Conservation (phyloP, 30 jellyfish, hydroid and myxozoan genomes). For the Hydra vulgaris region DNA sequence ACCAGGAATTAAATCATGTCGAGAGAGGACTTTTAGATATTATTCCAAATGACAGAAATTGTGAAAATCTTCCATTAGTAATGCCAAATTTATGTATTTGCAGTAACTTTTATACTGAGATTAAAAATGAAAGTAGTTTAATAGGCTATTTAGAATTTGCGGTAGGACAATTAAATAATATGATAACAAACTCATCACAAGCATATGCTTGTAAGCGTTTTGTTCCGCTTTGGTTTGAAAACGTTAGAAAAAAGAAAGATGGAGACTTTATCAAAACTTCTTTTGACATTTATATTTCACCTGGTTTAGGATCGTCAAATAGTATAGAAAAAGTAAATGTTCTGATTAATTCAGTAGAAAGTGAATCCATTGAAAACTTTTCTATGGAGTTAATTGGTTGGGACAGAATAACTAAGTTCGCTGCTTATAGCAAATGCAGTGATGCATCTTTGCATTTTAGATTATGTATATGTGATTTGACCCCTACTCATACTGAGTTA, state of each 20-base stretch:
- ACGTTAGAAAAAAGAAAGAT: slow-evolving; percentile 50
- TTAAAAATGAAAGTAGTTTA: slow-evolving; percentile 42
- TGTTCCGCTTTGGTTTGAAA: slow-evolving; percentile 33
- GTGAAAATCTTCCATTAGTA: slow-evolving; percentile 52
- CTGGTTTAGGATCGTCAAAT: slow-evolving; percentile 60
- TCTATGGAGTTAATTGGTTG: slow-evolving; percentile 40
- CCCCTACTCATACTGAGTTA: too few relatives aligned
- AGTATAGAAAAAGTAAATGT: slow-evolving; percentile 45
- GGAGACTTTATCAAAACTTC: slow-evolving; percentile 44
- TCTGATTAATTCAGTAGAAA: slow-evolving; percentile 40
- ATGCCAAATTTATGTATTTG: slow-evolving; percentile 76
- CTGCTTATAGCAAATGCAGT: slow-evolving; percentile 56
- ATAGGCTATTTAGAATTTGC: slow-evolving; percentile 70
- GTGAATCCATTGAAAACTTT: slow-evolving; percentile 8
- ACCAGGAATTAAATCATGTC: background rate
- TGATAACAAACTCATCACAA: slow-evolving; percentile 18
- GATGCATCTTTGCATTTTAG: slow-evolving; percentile 50
- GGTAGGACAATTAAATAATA: slow-evolving; percentile 63
- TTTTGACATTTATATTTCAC: slow-evolving; percentile 36
- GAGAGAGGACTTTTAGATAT: slow-evolving; percentile 32
- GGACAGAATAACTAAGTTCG: slow-evolving; percentile 76
- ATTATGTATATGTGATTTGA: slow-evolving; percentile 69
- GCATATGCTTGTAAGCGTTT: slow-evolving; percentile 34
- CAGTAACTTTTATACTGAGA: slow-evolving; percentile 68
- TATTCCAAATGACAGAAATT: slow-evolving; percentile 36